A percentile compares a stretch with the other conserved stretches of the same genome.
Conservation (phyloP, 1,140 invertebrate species). For the Nephila pilipes region DNA sequence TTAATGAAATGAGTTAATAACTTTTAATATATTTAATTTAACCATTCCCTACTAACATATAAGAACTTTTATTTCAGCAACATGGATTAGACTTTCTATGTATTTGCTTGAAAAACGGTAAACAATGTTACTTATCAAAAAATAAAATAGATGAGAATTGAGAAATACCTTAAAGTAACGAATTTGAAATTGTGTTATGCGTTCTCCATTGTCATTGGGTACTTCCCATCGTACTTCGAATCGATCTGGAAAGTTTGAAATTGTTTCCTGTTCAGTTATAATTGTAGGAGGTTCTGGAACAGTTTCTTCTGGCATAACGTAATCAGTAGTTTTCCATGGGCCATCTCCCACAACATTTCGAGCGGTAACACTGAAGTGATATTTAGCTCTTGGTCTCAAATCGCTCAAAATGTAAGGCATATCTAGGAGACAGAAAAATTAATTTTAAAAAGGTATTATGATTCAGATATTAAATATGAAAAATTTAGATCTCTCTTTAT, state of each 20-base stretch:
- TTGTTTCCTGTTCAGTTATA: constrained; percentile 65
- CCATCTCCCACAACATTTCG: constrained; percentile 91
- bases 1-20: too few species aligned
- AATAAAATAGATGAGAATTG: too few species aligned
- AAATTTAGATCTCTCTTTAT: neutral
- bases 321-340: constrained; percentile 72
- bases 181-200: constrained; percentile 90
- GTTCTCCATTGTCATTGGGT: constrained; percentile 92
- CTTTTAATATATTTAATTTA: too few species aligned
- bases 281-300: constrained; percentile 78
- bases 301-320: constrained; percentile 76
- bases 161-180: constrained; percentile 86
- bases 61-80: too few species aligned
- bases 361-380: constrained; percentile 92
- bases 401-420: constrained; percentile 86
- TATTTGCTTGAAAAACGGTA: too few species aligned
- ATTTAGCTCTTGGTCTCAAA: constrained; percentile 88
- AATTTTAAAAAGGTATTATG: neutral
- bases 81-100: too few species aligned
- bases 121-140: too few species aligned
- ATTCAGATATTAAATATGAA: neutral
- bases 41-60: too few species aligned
- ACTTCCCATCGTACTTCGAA: constrained; percentile 89
- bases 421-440: neutral
- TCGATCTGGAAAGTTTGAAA: constrained; percentile 86